Evolutionary conservation across 2,113 vertebrate species (phyloP).

Genomic region (Drymodes brunneopygia): DNA sequence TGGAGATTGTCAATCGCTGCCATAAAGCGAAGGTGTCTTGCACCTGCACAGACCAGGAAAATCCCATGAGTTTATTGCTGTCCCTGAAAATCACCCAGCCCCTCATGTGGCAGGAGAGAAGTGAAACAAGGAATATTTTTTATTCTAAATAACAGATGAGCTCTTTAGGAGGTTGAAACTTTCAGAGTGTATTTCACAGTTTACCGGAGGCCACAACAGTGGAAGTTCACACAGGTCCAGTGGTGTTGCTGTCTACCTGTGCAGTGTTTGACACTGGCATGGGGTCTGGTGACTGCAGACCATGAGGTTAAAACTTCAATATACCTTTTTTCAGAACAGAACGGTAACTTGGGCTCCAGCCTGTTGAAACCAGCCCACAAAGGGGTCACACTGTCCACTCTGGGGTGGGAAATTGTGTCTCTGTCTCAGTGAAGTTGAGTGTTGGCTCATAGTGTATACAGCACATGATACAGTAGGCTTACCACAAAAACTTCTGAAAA

Average conservation of each 20-base stretch:
- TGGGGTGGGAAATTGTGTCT: neutral
- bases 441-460: too few relatives aligned
- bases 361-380: neutral
- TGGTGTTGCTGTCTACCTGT: neutral
- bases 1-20: neutral
- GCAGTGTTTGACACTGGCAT: fast-evolving
- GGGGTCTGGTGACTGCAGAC: neutral
- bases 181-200: neutral
- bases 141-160: neutral
- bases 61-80: neutral
- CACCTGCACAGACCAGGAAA: neutral
- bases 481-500: neutral
- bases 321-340: neutral
- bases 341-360: neutral
- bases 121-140: neutral
- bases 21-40: fast-evolving
- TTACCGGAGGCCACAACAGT: neutral
- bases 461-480: neutral
- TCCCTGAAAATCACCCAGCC: neutral
- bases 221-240: neutral
- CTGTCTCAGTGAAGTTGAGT: neutral
- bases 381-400: fast-evolving
- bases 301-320: neutral
- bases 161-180: neutral
- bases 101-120: neutral